Evolutionary conservation across 2,113 vertebrate genomes (phyloP).

Genomic region (Oncorhynchus mykiss): DNA sequence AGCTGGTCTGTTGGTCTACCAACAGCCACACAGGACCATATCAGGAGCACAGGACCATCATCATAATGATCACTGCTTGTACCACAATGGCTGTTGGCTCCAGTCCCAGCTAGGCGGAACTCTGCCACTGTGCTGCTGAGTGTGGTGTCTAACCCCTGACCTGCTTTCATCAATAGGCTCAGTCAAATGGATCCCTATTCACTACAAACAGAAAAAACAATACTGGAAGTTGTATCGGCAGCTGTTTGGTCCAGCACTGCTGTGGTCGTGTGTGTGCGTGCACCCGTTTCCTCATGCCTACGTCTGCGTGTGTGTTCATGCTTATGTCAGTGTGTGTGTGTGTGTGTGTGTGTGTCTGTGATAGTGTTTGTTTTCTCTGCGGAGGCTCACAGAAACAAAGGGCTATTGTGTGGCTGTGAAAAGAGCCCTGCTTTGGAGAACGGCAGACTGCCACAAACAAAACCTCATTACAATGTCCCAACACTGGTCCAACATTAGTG

Average conservation of each 20-base stretch:
- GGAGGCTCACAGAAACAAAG: slow-evolving; percentile 61
- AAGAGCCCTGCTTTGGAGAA: slow-evolving; percentile 55
- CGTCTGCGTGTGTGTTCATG: slow-evolving; percentile 14
- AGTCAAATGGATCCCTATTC: too few species aligned
- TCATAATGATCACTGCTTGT: too few species aligned
- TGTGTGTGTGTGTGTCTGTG: slow-evolving; percentile 1
- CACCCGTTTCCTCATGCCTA: not conserved
- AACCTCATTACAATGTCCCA: slow-evolving; percentile 61
- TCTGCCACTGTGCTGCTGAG: too few species aligned
- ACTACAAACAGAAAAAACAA: too few species aligned
- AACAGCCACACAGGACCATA: too few species aligned
- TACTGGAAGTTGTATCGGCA: not conserved
- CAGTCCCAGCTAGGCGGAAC: too few species aligned
- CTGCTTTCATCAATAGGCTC: too few species aligned
- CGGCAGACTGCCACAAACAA: slow-evolving; percentile 67
- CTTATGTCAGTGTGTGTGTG: not conserved
- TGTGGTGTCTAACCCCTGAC: too few species aligned
- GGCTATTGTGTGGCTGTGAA: slow-evolving; percentile 61
- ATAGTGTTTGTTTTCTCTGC: slow-evolving; percentile 61
- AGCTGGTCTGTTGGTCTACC: too few species aligned
- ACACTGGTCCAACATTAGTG: slow-evolving; percentile 50
- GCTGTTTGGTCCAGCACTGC: not conserved
- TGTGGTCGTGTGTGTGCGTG: slow-evolving; percentile 9
- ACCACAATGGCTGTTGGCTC: too few species aligned
- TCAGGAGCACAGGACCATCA: too few species aligned